Evolutionary conservation across 2,888 invertebrate genomes (phyloP), one percentile per base, ranked within the genome.

Genomic region (Apomyelois bistriatella): DNA sequence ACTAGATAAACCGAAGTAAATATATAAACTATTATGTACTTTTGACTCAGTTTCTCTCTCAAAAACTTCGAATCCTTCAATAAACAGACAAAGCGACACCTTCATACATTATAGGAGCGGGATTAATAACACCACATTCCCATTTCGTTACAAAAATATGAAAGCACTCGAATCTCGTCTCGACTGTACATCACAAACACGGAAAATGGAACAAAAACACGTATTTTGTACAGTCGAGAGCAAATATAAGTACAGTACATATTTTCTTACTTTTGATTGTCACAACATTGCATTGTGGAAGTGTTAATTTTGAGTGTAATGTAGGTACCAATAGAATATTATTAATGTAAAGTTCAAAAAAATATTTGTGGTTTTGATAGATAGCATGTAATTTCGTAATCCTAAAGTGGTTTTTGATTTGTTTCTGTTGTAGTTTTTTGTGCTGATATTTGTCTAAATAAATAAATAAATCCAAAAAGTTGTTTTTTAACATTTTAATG

Each of bases 131-230:
- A 32, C 3, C 0, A 9, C 6, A 16, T 16, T 46, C 16, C 32
- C 46, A 80, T 83, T 83, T 80, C 70, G 62, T 53, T 73, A 74
- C 56, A 74, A 83, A 81, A 85, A 85, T 77, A 85, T 60, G 60
- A 59, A 57, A 59, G 58, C 72, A 72, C 74, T 76, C 58, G 48
- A 37, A 36, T 54, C 51, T n/a, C 56, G 48, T 56, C 56, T 61
- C 53, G 61, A 55, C 61, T 66, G 73, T 72, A 59, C 43, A 66
- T 71, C 79, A 65, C 76, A 82, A 82, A 84, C 78, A 80, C 54
- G 57, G 75, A 69, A 78, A 76, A 85, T 87, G 83, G 73, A 86
- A 86, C 53, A 70, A 80, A 81, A 86, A 87, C 76, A 84, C 58
- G 55, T 57, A 53, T 48, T 48, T 16, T 8, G 6, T 35, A 32